Base-by-base conservation (phyloP, 2,888 invertebrate genomes). In the Periphyllus acericola region DNA sequence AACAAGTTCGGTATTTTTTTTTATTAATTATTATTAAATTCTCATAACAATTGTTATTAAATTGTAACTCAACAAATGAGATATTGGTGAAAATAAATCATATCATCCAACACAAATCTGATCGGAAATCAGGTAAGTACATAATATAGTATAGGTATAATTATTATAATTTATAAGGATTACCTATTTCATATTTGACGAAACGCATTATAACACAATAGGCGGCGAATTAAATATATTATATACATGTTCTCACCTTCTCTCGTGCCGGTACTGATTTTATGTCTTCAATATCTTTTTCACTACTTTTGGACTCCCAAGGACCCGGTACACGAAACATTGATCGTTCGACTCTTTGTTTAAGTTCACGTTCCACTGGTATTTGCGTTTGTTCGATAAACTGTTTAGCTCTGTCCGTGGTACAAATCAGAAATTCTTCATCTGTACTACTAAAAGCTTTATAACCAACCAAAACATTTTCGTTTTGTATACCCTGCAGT, bases 351-450 rank as follows among this genome's bases (percentile, higher is more conserved):
- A 89, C 80, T 21, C 78, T 89, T 46, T 89, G 88, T 66, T 83
- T 82, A 40, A 74, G 60, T 25, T 89, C 55, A 25, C 84, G 80
- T 11, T 83, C 88, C 29, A 89, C 89, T 66, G 74, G 72, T 75
- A 75, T 85, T 68, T 89, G 86, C 14, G 89, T 89, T 29, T 89
- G 85, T 19, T 89, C 89, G 68, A 90, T 85, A 52, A 72, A 88
- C 19, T 76, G 89, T 74, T 89, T 89, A 14, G 90, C 90, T 29
- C 78, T 87, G 29, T 89, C 82, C 2, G 90, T 90, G 1, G 89
- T 76, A 36, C 90, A 90, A 36, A 90, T 80, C 76, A 89, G 84
- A 89, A 90, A 90, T 66, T 90, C 89, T 14, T 90, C 89, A 17
- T 74, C 60, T 5, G 86, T 79, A 89, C 79, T n/a, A 81, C 89